Evolutionary conservation across 2,797 vertebrate genomes (phyloP).

Genomic region (Ibycter americanus): DNA sequence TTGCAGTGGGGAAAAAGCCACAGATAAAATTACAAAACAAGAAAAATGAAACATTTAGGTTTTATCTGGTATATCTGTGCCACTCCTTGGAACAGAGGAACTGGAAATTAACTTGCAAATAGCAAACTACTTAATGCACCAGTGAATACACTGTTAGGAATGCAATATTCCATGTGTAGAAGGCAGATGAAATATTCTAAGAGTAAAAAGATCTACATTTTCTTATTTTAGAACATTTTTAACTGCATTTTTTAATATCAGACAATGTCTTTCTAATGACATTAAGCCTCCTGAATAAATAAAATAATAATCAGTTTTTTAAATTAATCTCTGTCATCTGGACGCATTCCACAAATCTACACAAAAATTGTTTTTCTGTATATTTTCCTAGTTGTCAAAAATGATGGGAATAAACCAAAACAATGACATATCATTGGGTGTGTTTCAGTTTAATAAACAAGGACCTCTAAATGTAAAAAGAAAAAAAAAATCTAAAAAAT

Average conservation of each 20-base stretch:
- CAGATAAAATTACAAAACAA: not conserved
- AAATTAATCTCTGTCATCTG: not conserved
- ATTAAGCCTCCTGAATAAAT: not conserved
- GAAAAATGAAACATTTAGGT: not conserved
- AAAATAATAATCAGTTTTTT: not conserved
- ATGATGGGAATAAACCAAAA: not conserved
- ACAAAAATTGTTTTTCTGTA: not conserved
- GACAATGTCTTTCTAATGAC: not conserved
- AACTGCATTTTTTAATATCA: not conserved
- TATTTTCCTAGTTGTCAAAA: not conserved
- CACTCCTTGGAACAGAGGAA: not conserved
- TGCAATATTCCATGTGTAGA: not conserved
- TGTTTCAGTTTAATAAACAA: not conserved
- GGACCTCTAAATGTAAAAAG: not conserved
- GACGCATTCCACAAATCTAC: not conserved
- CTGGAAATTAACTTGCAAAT: conserved; percentile 4
- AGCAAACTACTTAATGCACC: not conserved
- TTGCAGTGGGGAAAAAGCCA: not conserved
- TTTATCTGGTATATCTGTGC: not conserved
- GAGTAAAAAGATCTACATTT: not conserved
- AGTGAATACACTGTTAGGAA: not conserved
- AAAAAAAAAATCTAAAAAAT: too few species aligned
- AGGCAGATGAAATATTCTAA: not conserved
- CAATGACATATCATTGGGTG: too few species aligned
- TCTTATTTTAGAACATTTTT: not conserved